Evolutionary conservation across 2,888 invertebrate species (phyloP).

Genomic region (Caenorhabditis sp.): DNA sequence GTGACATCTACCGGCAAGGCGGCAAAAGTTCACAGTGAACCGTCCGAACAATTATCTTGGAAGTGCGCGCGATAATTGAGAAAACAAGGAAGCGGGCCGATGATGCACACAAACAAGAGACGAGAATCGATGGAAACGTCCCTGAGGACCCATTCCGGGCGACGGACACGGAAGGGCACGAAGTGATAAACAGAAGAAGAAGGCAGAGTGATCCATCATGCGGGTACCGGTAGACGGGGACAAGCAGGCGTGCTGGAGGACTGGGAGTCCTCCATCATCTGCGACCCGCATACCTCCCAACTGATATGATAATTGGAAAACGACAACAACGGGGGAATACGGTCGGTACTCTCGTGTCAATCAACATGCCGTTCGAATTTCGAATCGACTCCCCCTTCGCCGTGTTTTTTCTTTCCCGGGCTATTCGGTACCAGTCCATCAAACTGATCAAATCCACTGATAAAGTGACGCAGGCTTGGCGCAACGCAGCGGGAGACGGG

Average conservation of each 20-base stretch:
- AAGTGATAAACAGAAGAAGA: constrained; percentile 31
- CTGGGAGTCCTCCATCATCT: constrained; percentile 1
- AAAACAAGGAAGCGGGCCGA: background rate
- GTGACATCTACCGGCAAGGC: constrained; percentile 7
- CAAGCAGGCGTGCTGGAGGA: constrained; percentile 14
- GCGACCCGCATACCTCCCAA: background rate
- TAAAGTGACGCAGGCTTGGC: constrained; percentile 10
- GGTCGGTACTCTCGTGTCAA: constrained; percentile 7
- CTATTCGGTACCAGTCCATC: constrained; percentile 15
- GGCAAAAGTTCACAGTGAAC: constrained; percentile 22
- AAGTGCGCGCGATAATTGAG: constrained; percentile 27
- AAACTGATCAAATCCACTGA: constrained; percentile 44
- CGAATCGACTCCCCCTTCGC: background rate
- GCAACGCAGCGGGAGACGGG: constrained; percentile 2
- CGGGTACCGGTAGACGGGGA: constrained; percentile 17
- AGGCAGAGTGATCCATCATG: constrained; percentile 33
- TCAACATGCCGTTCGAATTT: constrained; percentile 12
- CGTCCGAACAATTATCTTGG: constrained; percentile 17
- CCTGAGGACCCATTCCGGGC: constrained; percentile 3
- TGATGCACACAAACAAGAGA: background rate
- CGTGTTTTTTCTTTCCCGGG: background rate
- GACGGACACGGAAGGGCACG: constrained; percentile 8
- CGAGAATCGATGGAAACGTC: background rate
- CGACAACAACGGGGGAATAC: background rate
- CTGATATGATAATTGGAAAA: constrained; percentile 14